Percentiles rank a stretch among this genome's conserved stretches.
These are phyloP conservation scores for Lepidurus arcticus DNA, from an alignment of 1,140 invertebrate species.

Conservation along the genomic window DNA sequence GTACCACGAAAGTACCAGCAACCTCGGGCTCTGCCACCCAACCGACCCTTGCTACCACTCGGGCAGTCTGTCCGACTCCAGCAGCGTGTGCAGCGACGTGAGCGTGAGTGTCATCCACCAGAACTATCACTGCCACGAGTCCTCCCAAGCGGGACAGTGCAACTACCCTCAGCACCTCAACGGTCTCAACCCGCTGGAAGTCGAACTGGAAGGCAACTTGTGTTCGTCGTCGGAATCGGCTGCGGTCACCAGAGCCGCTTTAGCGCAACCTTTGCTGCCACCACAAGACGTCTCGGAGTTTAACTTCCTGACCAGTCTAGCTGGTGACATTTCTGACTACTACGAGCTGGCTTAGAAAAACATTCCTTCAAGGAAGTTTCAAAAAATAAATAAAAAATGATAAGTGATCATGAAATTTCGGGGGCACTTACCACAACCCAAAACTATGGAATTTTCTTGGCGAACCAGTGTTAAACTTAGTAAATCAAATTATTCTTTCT, in stretches of 20 bases:
- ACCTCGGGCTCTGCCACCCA: background rate
- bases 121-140: background rate
- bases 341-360: slow-evolving; percentile 65
- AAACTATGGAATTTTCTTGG: too few species aligned
- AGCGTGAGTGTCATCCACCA: background rate
- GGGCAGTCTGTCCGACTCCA: background rate
- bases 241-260: background rate
- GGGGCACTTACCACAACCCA: background rate
- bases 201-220: background rate
- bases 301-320: slow-evolving; percentile 82
- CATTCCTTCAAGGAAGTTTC: too few species aligned
- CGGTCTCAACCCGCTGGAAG: background rate
- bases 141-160: background rate
- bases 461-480: too few species aligned
- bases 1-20: background rate
- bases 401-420: background rate
- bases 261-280: slow-evolving; percentile 55
- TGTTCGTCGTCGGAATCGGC: background rate
- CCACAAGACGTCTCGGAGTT: slow-evolving; percentile 85
- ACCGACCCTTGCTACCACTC: background rate
- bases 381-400: background rate
- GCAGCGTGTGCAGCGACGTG: too few species aligned
- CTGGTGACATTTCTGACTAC: slow-evolving; percentile 86
- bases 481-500: too few species aligned
- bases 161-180: background rate